Base-by-base conservation (phyloP, 2,113 vertebrate genomes). In the Ptilorrhoa leucosticta region DNA sequence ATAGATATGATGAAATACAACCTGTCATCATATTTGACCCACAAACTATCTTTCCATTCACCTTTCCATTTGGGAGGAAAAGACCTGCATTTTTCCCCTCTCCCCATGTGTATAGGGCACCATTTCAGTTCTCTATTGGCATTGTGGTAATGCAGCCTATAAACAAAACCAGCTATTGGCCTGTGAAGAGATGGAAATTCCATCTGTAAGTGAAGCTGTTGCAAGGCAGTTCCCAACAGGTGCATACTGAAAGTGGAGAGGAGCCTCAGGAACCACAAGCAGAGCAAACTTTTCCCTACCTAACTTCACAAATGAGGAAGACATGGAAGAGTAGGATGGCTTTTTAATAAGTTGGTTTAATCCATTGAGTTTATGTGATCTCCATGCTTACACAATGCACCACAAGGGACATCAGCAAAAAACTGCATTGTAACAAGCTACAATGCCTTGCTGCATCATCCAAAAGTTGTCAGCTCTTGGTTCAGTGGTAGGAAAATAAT, bases 391-490 rank as follows among this genome's bases (percentile, higher is more conserved):
- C 33, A 65, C 30, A 44, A 13, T 8, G 35, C 45, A 21, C 24
- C 11, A 9, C 1, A 2, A 76, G 65, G 57, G 63, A 20, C 16
- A 72, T 7, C 31, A 66, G 26, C 40, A 58, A 70, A 79, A 90
- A 86, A 44, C 31, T 71, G 33, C 23, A 17, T 19, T 30, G 7
- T 39, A 77, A 21, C 21, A 65, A 70, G 19, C 13, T 56, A 3
- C 1, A 3, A 8, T 19, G 15, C n/a, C 5, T 1, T 56, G 40
- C 28, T 69, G 50, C 31, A 23, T 56, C 6, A 0, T 9, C 31
- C 20, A 47, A 9, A 84, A 51, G 31, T 45, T 87, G 81, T 75
- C 27, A 44, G 56, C 44, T 54, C 21, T 39, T 78, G 31, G 31
- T 37, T 50, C 20, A 27, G 33, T 6, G 4, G 17, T 22, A 81